phyloP scores from a whole-genome alignment of 2,113 vertebrate species.

The Centropus unirufus region DNA sequence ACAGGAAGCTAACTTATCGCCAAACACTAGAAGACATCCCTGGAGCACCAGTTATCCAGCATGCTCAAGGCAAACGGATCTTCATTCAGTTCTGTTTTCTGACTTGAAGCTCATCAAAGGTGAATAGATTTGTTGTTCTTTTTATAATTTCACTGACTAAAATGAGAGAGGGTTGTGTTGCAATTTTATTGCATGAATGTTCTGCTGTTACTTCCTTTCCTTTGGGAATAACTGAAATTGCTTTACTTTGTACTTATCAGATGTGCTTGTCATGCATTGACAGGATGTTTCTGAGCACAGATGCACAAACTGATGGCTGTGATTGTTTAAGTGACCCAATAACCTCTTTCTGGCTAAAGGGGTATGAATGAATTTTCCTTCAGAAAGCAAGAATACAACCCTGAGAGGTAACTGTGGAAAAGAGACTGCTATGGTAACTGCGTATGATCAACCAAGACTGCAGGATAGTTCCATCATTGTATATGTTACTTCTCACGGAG shows the following conservation, averaged over 20 bases:
- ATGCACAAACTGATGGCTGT: background rate
- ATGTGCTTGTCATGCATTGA: background rate
- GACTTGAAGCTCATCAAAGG: background rate
- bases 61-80: background rate
- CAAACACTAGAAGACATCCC: background rate
- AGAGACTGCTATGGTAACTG: background rate
- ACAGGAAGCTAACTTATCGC: background rate
- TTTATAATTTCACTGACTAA: background rate
- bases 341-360: background rate
- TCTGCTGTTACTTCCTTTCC: background rate
- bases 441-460: background rate
- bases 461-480: background rate
- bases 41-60: background rate
- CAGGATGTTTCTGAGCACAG: background rate
- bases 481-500: background rate
- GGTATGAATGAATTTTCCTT: background rate
- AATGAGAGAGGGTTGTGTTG: background rate
- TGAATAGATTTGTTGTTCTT: background rate
- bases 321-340: background rate
- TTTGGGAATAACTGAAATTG: background rate
- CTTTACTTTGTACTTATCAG: background rate
- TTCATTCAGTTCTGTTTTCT: background rate
- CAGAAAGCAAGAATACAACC: background rate
- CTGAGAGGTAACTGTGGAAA: background rate
- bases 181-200: background rate